phyloP scores from a whole-genome alignment of 2,797 vertebrate species.

The Poeciliopsis turneri region DNA sequence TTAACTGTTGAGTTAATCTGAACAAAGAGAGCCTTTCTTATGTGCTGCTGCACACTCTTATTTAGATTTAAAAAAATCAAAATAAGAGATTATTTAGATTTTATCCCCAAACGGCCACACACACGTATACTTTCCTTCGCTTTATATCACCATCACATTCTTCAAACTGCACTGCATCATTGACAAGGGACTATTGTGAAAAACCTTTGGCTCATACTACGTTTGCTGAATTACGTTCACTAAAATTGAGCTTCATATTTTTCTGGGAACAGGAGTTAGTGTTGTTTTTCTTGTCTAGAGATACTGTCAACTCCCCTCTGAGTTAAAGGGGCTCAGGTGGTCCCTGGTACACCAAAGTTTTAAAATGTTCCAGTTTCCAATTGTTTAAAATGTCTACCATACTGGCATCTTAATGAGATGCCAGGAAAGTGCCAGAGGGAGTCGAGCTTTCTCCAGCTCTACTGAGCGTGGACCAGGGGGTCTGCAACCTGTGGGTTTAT shows the following conservation, averaged over 20 bases:
- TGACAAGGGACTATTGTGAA: background rate
- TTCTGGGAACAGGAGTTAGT: background rate
- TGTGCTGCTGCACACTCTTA: background rate
- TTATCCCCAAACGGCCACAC: background rate
- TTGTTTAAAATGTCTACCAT: background rate
- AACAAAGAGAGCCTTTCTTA: background rate
- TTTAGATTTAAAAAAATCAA: background rate
- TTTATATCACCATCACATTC: background rate
- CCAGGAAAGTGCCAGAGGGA: background rate
- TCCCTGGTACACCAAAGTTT: background rate
- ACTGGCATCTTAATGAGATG: background rate
- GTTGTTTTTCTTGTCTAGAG: background rate
- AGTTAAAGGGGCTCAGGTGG: too few species aligned
- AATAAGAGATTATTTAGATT: too few species aligned
- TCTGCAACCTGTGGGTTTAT: background rate
- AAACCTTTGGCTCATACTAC: background rate
- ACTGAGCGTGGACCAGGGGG: background rate
- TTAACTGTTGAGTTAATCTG: background rate
- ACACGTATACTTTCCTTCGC: background rate
- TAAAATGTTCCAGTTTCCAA: background rate
- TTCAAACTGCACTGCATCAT: background rate
- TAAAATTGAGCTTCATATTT: background rate
- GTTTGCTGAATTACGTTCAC: background rate
- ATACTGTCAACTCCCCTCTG: background rate
- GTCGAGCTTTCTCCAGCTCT: background rate